A percentile compares a stretch with the other conserved stretches of the same genome.
Conservation (phyloP, 2,113 vertebrate genomes). For the Hypomesus transpacificus region DNA sequence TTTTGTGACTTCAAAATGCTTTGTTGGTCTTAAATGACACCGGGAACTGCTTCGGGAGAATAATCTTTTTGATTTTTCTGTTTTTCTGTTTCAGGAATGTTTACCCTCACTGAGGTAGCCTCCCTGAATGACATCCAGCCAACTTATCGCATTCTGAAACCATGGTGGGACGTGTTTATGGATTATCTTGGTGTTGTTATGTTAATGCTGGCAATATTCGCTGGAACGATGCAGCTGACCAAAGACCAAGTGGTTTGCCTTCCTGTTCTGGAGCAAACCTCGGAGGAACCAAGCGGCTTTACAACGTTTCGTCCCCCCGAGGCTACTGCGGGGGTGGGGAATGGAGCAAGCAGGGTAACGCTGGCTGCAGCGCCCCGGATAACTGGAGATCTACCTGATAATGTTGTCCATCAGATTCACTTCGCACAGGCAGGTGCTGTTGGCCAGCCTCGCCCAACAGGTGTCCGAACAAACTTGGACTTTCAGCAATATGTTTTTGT, state of each 20-base stretch:
- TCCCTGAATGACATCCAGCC: slow-evolving; percentile 97
- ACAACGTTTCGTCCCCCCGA: slow-evolving; percentile 44
- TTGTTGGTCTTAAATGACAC: not conserved
- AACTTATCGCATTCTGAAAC: slow-evolving; percentile 96
- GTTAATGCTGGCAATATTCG: slow-evolving; percentile 98
- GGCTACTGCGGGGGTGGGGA: slow-evolving; percentile 51
- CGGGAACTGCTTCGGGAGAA: not conserved
- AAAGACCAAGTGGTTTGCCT: slow-evolving; percentile 98
- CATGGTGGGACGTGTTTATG: slow-evolving; percentile 99
- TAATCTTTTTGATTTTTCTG: slow-evolving; percentile 1
- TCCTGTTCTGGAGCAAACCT: slow-evolving; percentile 79
- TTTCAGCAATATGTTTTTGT: slow-evolving; percentile 99
- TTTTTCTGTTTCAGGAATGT: slow-evolving; percentile 88
- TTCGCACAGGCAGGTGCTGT: slow-evolving; percentile 63
- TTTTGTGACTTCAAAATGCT: too few relatives aligned
- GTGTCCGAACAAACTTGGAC: slow-evolving; percentile 91
- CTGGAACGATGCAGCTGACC: slow-evolving; percentile 98
- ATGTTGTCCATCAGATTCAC: slow-evolving; percentile 62
- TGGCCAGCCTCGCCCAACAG: slow-evolving; percentile 74
- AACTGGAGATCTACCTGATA: slow-evolving; percentile 70
- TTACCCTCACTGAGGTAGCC: slow-evolving; percentile 98
- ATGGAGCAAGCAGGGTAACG: slow-evolving; percentile 62
- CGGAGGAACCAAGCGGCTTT: slow-evolving; percentile 53
- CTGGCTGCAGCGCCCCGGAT: slow-evolving; percentile 69
- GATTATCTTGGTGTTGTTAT: slow-evolving; percentile 97